Percentiles rank a stretch among this genome's conserved stretches.
These are phyloP conservation scores for Synaphobranchus kaupii DNA, from an alignment of 2,797 vertebrate genomes.

Conservation along the genomic window DNA sequence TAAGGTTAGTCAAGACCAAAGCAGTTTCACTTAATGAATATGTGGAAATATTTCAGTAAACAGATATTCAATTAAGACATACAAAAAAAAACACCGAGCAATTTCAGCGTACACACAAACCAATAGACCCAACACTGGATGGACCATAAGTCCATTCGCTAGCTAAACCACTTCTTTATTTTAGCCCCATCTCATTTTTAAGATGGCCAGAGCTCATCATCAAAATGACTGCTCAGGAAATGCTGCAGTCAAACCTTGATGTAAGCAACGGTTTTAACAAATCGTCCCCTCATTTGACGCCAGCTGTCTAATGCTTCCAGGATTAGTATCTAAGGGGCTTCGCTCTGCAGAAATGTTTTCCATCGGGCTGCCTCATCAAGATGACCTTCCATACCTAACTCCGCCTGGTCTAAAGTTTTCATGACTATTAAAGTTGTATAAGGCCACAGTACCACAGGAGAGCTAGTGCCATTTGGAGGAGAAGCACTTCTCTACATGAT, in stretches of 20 bases:
- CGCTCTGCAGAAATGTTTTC: background rate
- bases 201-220: background rate
- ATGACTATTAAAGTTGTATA: background rate
- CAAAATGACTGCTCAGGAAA: background rate
- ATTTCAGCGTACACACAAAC: background rate
- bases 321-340: background rate
- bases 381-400: background rate
- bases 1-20: background rate
- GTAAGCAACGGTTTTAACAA: background rate
- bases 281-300: background rate
- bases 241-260: background rate
- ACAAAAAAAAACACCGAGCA: background rate
- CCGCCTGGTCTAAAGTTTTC: background rate
- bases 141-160: background rate
- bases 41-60: background rate
- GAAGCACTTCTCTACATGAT: no score
- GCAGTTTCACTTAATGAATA: background rate
- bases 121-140: background rate
- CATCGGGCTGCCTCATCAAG: background rate
- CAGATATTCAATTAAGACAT: background rate
- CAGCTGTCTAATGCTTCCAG: background rate
- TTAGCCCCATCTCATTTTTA: background rate
- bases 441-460: no score
- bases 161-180: background rate
- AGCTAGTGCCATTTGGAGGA: no score